Base-by-base conservation (phyloP, 2,888 invertebrate genomes). In the Drosophila subquinaria region DNA sequence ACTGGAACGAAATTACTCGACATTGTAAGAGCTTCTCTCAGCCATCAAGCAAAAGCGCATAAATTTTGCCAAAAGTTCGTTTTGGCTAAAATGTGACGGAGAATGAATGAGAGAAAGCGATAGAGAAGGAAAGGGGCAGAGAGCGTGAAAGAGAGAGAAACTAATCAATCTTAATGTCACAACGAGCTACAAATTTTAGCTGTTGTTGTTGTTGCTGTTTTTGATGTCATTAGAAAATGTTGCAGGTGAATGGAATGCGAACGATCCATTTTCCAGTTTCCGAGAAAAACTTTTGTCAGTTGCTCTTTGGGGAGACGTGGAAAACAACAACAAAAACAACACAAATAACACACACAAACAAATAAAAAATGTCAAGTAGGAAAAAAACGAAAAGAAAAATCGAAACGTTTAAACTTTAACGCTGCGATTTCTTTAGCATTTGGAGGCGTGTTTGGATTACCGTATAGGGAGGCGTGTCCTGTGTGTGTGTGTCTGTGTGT, bases 141-240 rank as follows among this genome's bases (percentile, higher is more conserved):
- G 27, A 27, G 35, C n/a, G 15, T 6, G n/a, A 27, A 40, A 43
- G 42, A 50, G 57, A 69, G 62, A 76, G 80, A 78, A 82, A 88
- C 84, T 84, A 84, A 84, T 84, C 84, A 84, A 84, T 84, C 89
- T 84, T 84, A 70, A 87, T 83, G 84, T 88, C 81, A 81, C 87
- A 73, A 68, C 81, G 73, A 81, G 79, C 81, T 79, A 74, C 89
- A 79, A 79, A 86, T 79, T 85, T 65, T 74, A n/a, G n/a, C n/a
- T 83, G 76, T 65, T 73, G 63, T 64, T 77, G 50, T 64, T 66
- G 70, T 61, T 76, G 64, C 48, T 73, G 72, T 47, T 51, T 69
- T 78, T 74, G 88, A 86, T 88, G 89, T 88, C 84, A 84, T 84
- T 84, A 86, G 84, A 84, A 88, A 88, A 83, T 84, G 84, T 73